Base-by-base conservation (phyloP, 2,888 invertebrate genomes). In the Epinotia ramella region DNA sequence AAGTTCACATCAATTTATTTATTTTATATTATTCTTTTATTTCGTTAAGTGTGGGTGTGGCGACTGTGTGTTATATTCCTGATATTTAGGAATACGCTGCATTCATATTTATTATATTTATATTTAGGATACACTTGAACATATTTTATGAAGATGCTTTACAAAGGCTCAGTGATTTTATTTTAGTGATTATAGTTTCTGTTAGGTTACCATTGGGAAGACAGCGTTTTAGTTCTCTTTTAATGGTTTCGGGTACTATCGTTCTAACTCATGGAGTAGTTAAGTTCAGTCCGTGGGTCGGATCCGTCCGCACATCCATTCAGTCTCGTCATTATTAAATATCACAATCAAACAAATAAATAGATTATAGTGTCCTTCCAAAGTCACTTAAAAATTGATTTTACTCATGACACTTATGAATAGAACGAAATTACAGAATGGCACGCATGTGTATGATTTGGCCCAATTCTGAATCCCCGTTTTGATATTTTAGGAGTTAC, bases 61-160 rank as follows among this genome's bases (percentile, higher is more conserved):
- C 94, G 86, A 92, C 94, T 92, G 92, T 84, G 94, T 93, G 94
- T 92, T 87, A 78, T 88, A 91, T 93, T 94, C 94, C 94, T 95
- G 94, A 92, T 94, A 94, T 95, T 95, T 94, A 94, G 95, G 94
- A 93, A 90, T 91, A 86, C 86, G 94, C 93, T 92, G 90, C 95
- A 93, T 94, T 94, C 94, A 94, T 94, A 91, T 94, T 94, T 92
- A 90, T 91, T 88, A 89, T 91, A 91, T 92, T 93, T 92, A 90
- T 92, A 89, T 89, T 90, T 91, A 93, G 89, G 89, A 81, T 93
- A 91, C 89, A 91, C 84, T 87, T 88, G 81, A 86, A 89, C 88
- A 88, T 89, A 89, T 92, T 88, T 88, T 91, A 88, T 88, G 84
- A 88, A 82, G 86, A 60, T 87, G 87, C 87, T 91, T 89, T 87